Evolutionary conservation across 2,888 invertebrate genomes (phyloP).

Genomic region (Barypeithes pellucidus): DNA sequence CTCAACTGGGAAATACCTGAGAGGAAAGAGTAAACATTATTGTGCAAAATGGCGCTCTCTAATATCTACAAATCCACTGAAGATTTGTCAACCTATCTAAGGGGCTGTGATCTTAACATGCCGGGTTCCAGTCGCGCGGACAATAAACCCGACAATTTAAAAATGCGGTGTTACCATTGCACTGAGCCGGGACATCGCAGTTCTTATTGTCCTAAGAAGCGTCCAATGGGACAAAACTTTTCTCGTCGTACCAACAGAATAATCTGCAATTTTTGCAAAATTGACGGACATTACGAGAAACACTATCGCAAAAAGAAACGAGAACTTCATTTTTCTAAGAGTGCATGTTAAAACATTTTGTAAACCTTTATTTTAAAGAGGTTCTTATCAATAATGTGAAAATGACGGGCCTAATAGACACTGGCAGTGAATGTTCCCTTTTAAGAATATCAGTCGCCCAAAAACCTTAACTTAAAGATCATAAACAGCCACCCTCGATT

Average conservation of each 20-base stretch:
- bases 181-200: not conserved
- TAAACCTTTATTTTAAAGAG: not conserved
- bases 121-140: not conserved
- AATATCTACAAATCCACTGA: not conserved
- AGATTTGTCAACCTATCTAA: not conserved
- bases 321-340: not conserved
- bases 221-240: not conserved
- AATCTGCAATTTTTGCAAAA: not conserved
- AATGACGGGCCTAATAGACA: not conserved
- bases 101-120: not conserved
- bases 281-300: not conserved
- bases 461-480: not conserved
- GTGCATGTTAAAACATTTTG: not conserved
- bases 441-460: not conserved
- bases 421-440: not conserved
- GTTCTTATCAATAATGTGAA: not conserved
- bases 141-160: not conserved
- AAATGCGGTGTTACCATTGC: not conserved
- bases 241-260: not conserved
- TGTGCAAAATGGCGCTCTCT: not conserved
- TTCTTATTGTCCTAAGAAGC: not conserved
- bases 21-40: not conserved
- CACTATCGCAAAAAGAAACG: not conserved
- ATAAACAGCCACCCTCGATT: conserved; percentile 3
- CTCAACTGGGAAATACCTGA: not conserved